Evolutionary conservation across 2,888 invertebrate species (phyloP).

Genomic region (Metallyticus violacea): DNA sequence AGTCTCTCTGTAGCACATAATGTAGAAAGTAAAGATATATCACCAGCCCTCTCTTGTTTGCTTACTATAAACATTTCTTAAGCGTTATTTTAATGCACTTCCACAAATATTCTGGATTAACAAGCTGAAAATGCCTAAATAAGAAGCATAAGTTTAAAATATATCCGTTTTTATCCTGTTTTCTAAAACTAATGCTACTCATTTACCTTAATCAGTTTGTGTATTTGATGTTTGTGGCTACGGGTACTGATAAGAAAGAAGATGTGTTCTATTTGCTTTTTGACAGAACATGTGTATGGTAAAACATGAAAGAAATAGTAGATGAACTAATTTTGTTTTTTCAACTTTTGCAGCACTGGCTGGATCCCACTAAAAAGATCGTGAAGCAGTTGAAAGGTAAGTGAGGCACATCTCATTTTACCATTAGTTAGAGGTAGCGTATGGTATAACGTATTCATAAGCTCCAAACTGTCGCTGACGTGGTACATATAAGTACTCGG

Average conservation of each 20-base stretch:
- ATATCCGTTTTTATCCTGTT: neutral
- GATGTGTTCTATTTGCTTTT: too few relatives aligned
- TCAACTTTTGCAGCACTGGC: slow-evolving; percentile 75
- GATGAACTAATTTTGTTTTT: slow-evolving; percentile 26
- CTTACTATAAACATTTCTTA: too few relatives aligned
- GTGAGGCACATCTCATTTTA: slow-evolving; percentile 30
- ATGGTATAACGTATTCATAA: too few relatives aligned
- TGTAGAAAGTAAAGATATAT: too few relatives aligned
- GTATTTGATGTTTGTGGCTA: neutral
- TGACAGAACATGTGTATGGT: too few relatives aligned
- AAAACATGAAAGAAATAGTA: neutral
- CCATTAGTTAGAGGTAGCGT: neutral
- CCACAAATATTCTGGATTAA: neutral
- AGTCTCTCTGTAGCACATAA: too few relatives aligned
- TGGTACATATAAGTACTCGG: neutral
- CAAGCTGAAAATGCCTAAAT: too few relatives aligned
- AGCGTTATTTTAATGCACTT: too few relatives aligned
- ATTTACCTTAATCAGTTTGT: neutral
- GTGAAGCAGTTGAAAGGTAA: slow-evolving; percentile 79
- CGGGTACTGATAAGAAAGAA: neutral
- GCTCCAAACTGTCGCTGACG: too few relatives aligned
- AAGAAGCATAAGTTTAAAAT: neutral
- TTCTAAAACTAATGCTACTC: neutral
- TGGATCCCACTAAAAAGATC: slow-evolving; percentile 86
- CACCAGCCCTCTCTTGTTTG: too few relatives aligned